Evolutionary conservation across 2,888 invertebrate species (phyloP), one percentile per base, ranked within the genome.

Genomic region (Ochropleura plecta): DNA sequence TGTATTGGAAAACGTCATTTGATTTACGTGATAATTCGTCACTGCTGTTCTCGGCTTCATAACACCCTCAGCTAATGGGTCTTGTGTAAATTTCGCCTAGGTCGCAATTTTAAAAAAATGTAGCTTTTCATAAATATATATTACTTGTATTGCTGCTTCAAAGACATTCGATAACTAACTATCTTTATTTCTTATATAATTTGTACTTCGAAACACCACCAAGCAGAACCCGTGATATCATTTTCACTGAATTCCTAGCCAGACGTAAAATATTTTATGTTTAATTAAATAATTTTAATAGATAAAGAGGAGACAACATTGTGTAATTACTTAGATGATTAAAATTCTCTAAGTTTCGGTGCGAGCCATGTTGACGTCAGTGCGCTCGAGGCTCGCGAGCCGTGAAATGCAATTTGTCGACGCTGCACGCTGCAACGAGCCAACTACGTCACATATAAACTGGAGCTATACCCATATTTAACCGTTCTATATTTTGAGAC

Each of bases 351-450:
- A 30, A 69, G 75, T 69, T 84, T 82, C 59, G 18, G 67, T 64
- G 59, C 40, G 76, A 82, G 72, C 77, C 63, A 68, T 74, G 82
- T 70, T 83, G 66, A 70, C 70, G 76, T 70, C 70, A 79, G 73
- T 73, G 72, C 74, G 79, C 84, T 78, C 68, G 44, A 68, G 83
- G 78, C 85, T 84, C 79, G 85, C 87, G 87, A 91, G 76, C 89
- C 93, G 91, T 94, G 89, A 94, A 94, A 95, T 94, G 91, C 91
- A 94, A 95, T 95, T 94, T 93, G 87, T 90, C 83, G 81, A 82
- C 82, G 89, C 86, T 89, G 91, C 91, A 82, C 81, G 89, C 86
- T 89, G 91, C 90, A 88, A 84, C 89, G 87, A 88, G 82, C 88
- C 48, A 80, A 72, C 81, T 76, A 87, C 87, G 84, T 85, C 82